phyloP scores from a whole-genome alignment of 2,797 vertebrate genomes.

The Coilia nasus region DNA sequence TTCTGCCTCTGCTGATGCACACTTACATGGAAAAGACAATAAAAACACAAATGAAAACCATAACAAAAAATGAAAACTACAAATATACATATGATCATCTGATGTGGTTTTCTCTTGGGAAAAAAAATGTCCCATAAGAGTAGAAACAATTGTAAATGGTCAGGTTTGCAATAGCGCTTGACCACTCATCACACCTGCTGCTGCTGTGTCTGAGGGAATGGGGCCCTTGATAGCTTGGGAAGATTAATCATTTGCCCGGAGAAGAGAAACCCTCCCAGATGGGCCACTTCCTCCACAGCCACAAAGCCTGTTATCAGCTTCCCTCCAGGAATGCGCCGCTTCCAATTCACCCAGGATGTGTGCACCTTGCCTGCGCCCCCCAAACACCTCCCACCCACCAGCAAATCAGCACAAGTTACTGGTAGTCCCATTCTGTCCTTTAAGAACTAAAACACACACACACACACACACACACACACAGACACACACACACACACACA shows the following conservation, averaged over 20 bases:
- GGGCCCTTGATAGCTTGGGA: slow-evolving; percentile 48
- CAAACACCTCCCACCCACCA: not conserved
- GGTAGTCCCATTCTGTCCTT: too few species aligned
- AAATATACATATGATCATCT: too few species aligned
- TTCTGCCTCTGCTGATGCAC: too few species aligned
- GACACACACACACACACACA: too few species aligned
- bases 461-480: too few species aligned
- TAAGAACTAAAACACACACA: too few species aligned
- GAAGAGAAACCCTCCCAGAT: slow-evolving; percentile 45
- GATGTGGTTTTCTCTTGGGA: not conserved
- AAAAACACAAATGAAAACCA: too few species aligned
- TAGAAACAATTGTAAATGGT: not conserved
- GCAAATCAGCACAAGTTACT: too few species aligned
- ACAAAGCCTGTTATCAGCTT: slow-evolving; percentile 56
- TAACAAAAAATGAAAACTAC: too few species aligned
- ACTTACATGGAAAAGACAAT: too few species aligned
- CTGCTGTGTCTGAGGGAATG: slow-evolving; percentile 27
- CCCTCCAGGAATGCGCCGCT: slow-evolving; percentile 53
- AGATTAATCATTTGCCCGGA: slow-evolving; percentile 56
- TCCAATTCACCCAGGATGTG: slow-evolving; percentile 38
- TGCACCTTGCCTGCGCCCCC: not conserved
- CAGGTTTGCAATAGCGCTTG: not conserved
- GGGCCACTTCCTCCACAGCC: slow-evolving; percentile 52
- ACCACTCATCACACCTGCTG: not conserved
- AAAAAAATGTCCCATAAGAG: not conserved